Evolutionary conservation across 2,113 vertebrate genomes (phyloP).

Genomic region (Capra hircus): DNA sequence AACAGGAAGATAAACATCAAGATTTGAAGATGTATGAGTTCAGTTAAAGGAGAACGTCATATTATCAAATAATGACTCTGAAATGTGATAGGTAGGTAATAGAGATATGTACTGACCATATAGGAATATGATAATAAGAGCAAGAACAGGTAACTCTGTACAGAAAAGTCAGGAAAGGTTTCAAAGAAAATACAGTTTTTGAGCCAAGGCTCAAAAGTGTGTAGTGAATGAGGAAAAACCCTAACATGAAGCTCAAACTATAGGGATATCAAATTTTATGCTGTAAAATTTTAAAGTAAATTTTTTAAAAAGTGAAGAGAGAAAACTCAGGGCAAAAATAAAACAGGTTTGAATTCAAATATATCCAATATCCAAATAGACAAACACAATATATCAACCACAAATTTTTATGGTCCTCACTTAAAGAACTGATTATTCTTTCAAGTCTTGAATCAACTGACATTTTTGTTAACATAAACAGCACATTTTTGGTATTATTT

Average conservation of each 20-base stretch:
- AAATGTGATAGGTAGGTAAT: neutral
- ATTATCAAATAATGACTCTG: neutral
- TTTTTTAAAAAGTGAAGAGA: conserved; percentile 27
- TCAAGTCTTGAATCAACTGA: neutral
- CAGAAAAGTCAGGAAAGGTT: neutral
- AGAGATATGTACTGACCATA: neutral
- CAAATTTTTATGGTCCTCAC: neutral
- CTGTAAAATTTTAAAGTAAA: neutral
- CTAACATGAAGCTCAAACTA: neutral
- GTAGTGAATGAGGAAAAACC: neutral
- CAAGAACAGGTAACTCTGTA: neutral
- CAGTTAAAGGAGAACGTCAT: neutral
- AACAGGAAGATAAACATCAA: neutral
- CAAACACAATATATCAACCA: conserved; percentile 9
- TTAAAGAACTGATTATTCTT: neutral
- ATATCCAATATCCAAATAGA: conserved; percentile 12
- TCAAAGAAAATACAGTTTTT: neutral
- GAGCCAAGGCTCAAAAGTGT: neutral
- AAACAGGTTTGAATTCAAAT: conserved; percentile 14
- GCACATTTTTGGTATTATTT: neutral
- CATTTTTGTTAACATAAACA: neutral
- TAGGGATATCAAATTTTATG: neutral
- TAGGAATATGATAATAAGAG: neutral
- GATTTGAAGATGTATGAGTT: neutral
- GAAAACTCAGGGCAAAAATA: neutral